Evolutionary conservation across 2,888 invertebrate genomes (phyloP).

Genomic region (Prenolepis imparis): DNA sequence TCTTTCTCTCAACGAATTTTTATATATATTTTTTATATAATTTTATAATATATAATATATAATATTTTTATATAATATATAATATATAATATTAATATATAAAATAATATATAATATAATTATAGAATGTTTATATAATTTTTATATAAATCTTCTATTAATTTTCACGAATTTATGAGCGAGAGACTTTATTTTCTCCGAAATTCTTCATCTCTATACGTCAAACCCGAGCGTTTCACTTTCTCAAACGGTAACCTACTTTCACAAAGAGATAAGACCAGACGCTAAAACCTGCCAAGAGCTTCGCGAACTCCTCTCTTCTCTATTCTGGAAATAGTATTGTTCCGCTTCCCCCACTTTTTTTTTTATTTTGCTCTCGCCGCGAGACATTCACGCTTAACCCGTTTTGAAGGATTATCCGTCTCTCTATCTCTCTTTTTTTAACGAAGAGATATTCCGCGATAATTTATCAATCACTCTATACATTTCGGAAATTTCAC

Average conservation of each 20-base stretch:
- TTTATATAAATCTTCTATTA: not conserved
- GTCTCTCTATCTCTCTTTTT: not conserved
- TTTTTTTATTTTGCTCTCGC: not conserved
- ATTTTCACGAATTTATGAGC: conserved; percentile 13
- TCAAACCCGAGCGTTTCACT: conserved; percentile 19
- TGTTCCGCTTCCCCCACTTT: conserved; percentile 14
- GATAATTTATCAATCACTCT: not conserved
- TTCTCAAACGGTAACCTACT: conserved; percentile 19
- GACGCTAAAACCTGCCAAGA: not conserved
- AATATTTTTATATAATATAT: too few relatives aligned
- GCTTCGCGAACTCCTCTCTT: conserved; percentile 7
- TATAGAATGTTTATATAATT: too few relatives aligned
- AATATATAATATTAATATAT: too few relatives aligned
- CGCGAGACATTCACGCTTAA: conserved; percentile 19
- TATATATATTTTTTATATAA: not conserved
- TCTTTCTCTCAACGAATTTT: not conserved
- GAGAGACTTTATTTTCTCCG: not conserved
- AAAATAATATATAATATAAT: too few relatives aligned
- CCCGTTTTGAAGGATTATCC: conserved; percentile 7
- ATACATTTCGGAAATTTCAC: not conserved
- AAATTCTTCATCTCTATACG: conserved; percentile 23
- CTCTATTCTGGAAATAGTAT: not conserved
- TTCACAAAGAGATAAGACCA: conserved; percentile 10
- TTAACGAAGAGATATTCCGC: not conserved
- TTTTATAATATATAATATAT: too few relatives aligned